phyloP scores from a whole-genome alignment of 2,797 vertebrate species.

The Hoplostethus atlanticus region DNA sequence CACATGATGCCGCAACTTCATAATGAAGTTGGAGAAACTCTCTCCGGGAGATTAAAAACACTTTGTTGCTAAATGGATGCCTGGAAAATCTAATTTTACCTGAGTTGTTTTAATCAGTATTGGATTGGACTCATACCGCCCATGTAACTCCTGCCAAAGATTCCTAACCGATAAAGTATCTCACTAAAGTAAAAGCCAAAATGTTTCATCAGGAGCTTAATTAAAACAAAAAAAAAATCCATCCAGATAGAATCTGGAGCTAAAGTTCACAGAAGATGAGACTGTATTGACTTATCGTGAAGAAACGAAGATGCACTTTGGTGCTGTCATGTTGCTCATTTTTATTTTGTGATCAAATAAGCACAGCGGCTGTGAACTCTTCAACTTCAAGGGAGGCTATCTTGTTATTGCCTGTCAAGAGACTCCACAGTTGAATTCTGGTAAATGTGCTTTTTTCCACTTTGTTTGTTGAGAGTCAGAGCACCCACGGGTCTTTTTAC shows the following conservation, averaged over 20 bases:
- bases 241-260: too few species aligned
- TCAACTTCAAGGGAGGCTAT: slow-evolving; percentile 42
- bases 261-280: slow-evolving; percentile 28
- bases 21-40: slow-evolving; percentile 43
- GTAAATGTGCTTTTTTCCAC: slow-evolving; percentile 45
- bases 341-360: slow-evolving; percentile 50
- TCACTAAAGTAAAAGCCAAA: slow-evolving; percentile 46
- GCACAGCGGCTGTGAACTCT: slow-evolving; percentile 53
- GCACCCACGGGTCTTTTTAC: slow-evolving; percentile 46
- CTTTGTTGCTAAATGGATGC: slow-evolving; percentile 35
- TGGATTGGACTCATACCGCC: slow-evolving; percentile 57
- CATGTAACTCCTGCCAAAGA: slow-evolving; percentile 57
- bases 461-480: slow-evolving; percentile 42
- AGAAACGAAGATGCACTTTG: slow-evolving; percentile 41
- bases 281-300: slow-evolving; percentile 44
- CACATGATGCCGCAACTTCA: slow-evolving; percentile 25
- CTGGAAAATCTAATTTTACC: slow-evolving; percentile 46
- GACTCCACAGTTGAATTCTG: slow-evolving; percentile 43
- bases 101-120: slow-evolving; percentile 55
- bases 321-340: slow-evolving; percentile 54
- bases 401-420: slow-evolving; percentile 59
- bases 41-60: slow-evolving; percentile 44
- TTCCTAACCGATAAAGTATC: slow-evolving; percentile 57
- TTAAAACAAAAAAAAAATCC: slow-evolving; percentile 40
- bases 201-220: slow-evolving; percentile 59